Base-by-base conservation (phyloP, 2,797 vertebrate species). In the Myoxocephalus aenaeus region DNA sequence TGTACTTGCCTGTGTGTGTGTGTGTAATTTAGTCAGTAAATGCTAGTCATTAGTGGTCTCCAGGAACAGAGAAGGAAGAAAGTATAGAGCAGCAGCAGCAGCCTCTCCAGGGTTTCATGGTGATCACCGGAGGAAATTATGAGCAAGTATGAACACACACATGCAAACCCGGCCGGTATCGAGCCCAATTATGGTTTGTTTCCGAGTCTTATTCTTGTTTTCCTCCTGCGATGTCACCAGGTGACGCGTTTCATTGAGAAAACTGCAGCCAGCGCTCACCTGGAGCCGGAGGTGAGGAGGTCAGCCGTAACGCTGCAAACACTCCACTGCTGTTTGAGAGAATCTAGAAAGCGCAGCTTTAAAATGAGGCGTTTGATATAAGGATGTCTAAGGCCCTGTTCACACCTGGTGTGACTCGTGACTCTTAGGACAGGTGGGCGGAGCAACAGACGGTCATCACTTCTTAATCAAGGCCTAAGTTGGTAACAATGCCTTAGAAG, bases 11-110 rank as follows among this genome's bases (percentile, higher is more conserved):
- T 46, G 11, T 22, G n/a, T 58, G 67, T 67, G 61, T 72, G 32
- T 77, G 59, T 66, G 69, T 80, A 69, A 77, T 85, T 86, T 72
- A 70, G 73, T 62, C 51, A 56, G 66, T 82, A 77, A 78, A 89
- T 80, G 75, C 73, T 69, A 81, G 79, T 79, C 70, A 87, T 82
- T 79, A 84, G 59, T 20, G 73, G 76, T 76, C 73, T 84, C 67
- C 57, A 73, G 73, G 65, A 79, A 70, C 77, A 68, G 50, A 22
- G 20, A 65, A 66, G 74, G 84, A 81, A 83, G 86, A 84, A 79
- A 80, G 81, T 72, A 53, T 11, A 62, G 71, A 38, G 63, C 61
- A 79, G 51, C 66, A 80, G 73, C 18, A n/a, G 1, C 50, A 48
- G 70, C 62, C 68, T 67, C 48, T 76, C 67, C 15, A 53, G 20